Percentiles rank a stretch among this genome's conserved stretches.
Evolutionary conservation across 2,888 invertebrate species (phyloP).

Genomic region (Campaea margaritaria): DNA sequence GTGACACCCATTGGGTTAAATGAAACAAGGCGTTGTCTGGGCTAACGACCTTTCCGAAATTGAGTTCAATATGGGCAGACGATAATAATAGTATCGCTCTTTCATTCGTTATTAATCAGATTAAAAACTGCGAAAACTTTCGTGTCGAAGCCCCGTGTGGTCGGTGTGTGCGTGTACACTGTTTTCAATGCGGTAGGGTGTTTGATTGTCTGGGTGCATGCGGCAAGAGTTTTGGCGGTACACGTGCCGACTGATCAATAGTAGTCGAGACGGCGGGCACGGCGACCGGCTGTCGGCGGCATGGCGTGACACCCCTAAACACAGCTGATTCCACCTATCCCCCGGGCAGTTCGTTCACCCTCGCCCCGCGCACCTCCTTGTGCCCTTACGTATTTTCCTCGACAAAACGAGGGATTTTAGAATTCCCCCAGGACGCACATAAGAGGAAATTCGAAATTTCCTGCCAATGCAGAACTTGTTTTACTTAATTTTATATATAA

Average conservation of each 20-base stretch:
- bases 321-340: slow-evolving; percentile 79
- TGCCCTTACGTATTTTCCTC: slow-evolving; percentile 68
- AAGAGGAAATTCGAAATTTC: slow-evolving; percentile 48
- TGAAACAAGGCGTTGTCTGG: slow-evolving; percentile 37
- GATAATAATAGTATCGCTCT: slow-evolving; percentile 23
- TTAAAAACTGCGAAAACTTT: slow-evolving; percentile 44
- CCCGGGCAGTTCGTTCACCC: slow-evolving; percentile 74
- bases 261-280: slow-evolving; percentile 83
- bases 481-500: slow-evolving; percentile 5
- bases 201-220: slow-evolving; percentile 35
- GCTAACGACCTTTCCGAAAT: slow-evolving; percentile 41
- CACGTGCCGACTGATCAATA: slow-evolving; percentile 82
- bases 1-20: slow-evolving; percentile 27
- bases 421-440: slow-evolving; percentile 43
- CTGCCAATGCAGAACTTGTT: slow-evolving; percentile 26
- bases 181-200: background rate
- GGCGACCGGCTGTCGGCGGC: slow-evolving; percentile 75
- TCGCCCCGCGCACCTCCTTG: slow-evolving; percentile 56
- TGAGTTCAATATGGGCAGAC: slow-evolving; percentile 28
- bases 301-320: slow-evolving; percentile 78
- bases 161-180: slow-evolving; percentile 7
- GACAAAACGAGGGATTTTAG: slow-evolving; percentile 47
- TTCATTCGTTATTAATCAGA: slow-evolving; percentile 39
- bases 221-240: slow-evolving; percentile 45
- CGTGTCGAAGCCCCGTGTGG: slow-evolving; percentile 10